These are phyloP conservation scores for Campylomormyrus tamandua DNA, from an alignment of 2,113 vertebrate species.

Conservation along the genomic window DNA sequence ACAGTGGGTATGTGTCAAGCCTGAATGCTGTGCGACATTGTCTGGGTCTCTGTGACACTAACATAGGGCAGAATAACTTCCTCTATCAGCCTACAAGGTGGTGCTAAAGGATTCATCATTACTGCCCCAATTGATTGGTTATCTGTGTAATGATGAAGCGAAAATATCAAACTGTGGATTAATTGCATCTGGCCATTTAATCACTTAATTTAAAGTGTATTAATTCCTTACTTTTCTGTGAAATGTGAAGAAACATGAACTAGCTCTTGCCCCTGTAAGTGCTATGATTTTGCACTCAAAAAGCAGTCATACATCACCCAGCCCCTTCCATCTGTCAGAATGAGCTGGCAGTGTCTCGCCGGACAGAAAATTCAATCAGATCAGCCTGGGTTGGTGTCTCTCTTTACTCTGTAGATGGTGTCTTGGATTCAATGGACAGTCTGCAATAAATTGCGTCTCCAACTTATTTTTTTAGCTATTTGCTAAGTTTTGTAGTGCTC, in stretches of 20 bases:
- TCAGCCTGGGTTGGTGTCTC: neutral
- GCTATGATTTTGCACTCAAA: neutral
- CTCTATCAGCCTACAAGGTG: neutral
- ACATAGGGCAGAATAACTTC: neutral
- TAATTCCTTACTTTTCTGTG: neutral
- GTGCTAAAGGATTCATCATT: neutral
- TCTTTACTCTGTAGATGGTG: neutral
- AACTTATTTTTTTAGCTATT: neutral
- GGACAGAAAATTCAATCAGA: neutral
- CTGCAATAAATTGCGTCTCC: neutral
- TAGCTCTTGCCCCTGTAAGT: neutral
- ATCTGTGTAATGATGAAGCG: neutral
- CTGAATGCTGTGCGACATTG: neutral
- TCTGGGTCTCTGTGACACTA: neutral
- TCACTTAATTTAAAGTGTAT: neutral
- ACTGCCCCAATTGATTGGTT: neutral
- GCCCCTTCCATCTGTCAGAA: neutral
- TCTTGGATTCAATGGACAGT: neutral
- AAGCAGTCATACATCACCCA: neutral
- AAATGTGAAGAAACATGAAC: neutral
- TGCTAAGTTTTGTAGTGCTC: neutral
- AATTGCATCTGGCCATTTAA: neutral
- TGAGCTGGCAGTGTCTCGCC: neutral
- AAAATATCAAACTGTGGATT: neutral
- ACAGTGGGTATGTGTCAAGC: neutral